phyloP scores from a whole-genome alignment of 2,797 vertebrate genomes.

The Mormyrops attenuatus region DNA sequence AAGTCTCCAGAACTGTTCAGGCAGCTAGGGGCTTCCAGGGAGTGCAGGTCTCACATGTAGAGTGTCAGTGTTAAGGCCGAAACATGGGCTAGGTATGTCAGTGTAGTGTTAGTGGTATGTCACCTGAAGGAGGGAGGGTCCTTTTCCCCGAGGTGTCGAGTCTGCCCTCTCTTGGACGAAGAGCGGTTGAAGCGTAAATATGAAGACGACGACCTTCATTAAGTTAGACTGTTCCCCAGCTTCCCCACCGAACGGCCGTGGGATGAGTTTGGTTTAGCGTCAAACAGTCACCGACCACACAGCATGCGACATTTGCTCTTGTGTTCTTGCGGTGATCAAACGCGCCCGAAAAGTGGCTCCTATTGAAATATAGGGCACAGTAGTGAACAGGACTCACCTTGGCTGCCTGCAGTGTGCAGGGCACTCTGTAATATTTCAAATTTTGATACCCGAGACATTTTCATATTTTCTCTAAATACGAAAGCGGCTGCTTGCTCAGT shows the following conservation, averaged over 20 bases:
- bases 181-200: background rate
- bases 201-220: background rate
- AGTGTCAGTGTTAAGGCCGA: background rate
- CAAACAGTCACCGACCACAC: background rate
- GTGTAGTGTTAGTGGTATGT: background rate
- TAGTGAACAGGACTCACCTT: background rate
- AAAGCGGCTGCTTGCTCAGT: background rate
- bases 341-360: background rate
- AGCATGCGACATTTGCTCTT: background rate
- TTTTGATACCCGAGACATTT: background rate
- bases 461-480: background rate
- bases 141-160: background rate
- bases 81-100: background rate
- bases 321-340: background rate
- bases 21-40: background rate
- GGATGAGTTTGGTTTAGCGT: background rate
- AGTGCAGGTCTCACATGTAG: background rate
- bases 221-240: background rate
- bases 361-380: background rate
- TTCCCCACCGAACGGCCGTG: background rate
- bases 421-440: background rate
- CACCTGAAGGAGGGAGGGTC: background rate
- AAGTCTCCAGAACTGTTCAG: background rate
- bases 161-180: background rate
- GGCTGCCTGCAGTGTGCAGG: background rate